Evolutionary conservation across 2,888 invertebrate species (phyloP), one percentile per base, ranked within the genome.

Genomic region (Chrysolina americana): DNA sequence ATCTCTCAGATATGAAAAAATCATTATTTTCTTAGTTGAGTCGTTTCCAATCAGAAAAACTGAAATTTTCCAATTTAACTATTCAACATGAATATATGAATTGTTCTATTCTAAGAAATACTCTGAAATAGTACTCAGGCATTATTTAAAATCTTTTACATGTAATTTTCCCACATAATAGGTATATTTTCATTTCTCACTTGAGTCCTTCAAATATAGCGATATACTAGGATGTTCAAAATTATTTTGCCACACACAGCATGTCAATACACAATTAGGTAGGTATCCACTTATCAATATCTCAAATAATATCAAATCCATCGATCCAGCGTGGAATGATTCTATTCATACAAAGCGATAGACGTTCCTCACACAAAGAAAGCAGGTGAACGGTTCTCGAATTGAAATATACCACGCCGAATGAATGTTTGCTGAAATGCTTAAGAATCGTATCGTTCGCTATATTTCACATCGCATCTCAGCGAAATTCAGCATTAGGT

Each of bases 311-410:
- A 53, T 21, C 5, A 53, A 19, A 21, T 53, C 21, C 53, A 21
- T 11, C 53, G 21, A 19, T 21, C 17, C 53, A 53, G 50, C 19
- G 17, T 21, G 19, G 19, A 53, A 53, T 21, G 23, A 21, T 1
- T 53, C 53, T 53, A 21, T 53, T 53, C 19, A 53, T 53, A 15
- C 21, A 11, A 19, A 53, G 17, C 19, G 53, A 21, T 53, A 53
- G 53, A 53, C 53, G 21, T 21, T 53, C 13, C 53, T 53, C 3
- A 53, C 53, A 53, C 53, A 53, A 53, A 53, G 53, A 53, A 53
- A 13, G 21, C 13, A 21, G 3, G 2, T 5, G 21, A 53, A 53
- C 53, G 53, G 15, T 23, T 53, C 13, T 53, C 21, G 53, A 5
- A 53, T 36, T 36, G 19, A 21, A 53, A 53, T 53, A 21, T 5